Evolutionary conservation across 1,140 invertebrate species (phyloP).

Genomic region (Papilio polytes): DNA sequence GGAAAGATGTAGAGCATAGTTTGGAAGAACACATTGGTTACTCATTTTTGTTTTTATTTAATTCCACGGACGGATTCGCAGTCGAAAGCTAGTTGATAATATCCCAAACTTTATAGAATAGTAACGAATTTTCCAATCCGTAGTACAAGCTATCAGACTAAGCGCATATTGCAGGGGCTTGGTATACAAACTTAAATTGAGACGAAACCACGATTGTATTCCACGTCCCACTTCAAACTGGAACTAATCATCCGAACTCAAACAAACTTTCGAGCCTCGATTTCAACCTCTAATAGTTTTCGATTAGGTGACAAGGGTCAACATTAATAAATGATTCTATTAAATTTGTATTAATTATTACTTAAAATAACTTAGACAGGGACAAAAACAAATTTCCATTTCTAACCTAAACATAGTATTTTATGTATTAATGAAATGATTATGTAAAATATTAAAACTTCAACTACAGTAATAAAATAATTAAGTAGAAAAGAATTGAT

Average conservation of each 20-base stretch:
- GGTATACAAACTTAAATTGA: constrained; percentile 20
- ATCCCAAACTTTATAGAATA: no score
- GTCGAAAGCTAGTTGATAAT: no score
- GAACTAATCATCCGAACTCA: constrained; percentile 36
- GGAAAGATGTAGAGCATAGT: no score
- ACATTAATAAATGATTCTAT: constrained; percentile 28
- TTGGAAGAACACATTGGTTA: no score
- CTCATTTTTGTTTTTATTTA: no score
- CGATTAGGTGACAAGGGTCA: constrained; percentile 32
- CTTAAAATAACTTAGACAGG: background rate
- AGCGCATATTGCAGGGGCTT: constrained; percentile 2
- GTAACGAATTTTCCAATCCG: background rate
- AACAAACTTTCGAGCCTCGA: constrained; percentile 32
- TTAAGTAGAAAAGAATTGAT: no score
- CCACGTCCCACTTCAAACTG: constrained; percentile 20
- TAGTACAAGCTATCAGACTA: background rate
- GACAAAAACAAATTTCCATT: no score
- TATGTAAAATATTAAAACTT: no score
- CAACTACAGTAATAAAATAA: no score
- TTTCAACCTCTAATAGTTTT: constrained; percentile 24
- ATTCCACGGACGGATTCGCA: no score
- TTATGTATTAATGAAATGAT: no score
- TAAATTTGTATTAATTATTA: constrained; percentile 27
- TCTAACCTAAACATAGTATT: no score
- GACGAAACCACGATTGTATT: background rate